Evolutionary conservation across 2,113 vertebrate species (phyloP), one percentile per base, ranked within the genome.

Genomic region (Lasiurus borealis): DNA sequence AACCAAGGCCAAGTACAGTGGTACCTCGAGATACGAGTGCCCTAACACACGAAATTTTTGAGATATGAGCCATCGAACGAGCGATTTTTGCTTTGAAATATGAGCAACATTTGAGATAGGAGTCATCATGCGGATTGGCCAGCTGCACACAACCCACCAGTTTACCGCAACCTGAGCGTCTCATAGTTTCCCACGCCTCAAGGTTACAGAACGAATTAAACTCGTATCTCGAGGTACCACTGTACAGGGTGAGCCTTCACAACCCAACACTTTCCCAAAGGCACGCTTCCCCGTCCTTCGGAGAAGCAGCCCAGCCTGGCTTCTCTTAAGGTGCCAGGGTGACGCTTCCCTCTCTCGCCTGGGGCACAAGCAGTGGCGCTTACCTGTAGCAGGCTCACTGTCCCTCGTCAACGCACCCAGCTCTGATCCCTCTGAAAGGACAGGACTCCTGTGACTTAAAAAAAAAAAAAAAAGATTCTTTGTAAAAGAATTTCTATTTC

Each of bases 401-500:
- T 86, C 83, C 57, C 31, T 31, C 62, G 76, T 87, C 85, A 95
- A 84, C 16, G 12, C 54, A 66, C 21, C 85, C 29, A 73, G 50
- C 78, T 87, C 68, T 21, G 90, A 87, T 77, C 59, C 78, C 57
- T n/a, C 82, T 90, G 44, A 85, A 96, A 90, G 93, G 62, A 93
- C 18, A 66, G 62, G 52, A 87, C n/a, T 75, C 62, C n/a, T 87
- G 36, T n/a, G 48, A 89, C 72, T 13, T 50, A 18, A 36, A 68
- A 68, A 71, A 68, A 71, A 6, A 40, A 40, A n/a, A n/a, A n/a
- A n/a, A n/a, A n/a, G n/a, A n/a, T n/a, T 44, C 23, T 89, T 69
- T 83, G n/a, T 80, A 84, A 92, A 93, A 95, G 83, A 59, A 59
- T 59, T 23, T 59, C 57, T 66, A 77, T n/a, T 96, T 91, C 66